These are phyloP conservation scores for Holcopasites calliopsidis DNA, from an alignment of 1,140 invertebrate species.

Conservation along the genomic window DNA sequence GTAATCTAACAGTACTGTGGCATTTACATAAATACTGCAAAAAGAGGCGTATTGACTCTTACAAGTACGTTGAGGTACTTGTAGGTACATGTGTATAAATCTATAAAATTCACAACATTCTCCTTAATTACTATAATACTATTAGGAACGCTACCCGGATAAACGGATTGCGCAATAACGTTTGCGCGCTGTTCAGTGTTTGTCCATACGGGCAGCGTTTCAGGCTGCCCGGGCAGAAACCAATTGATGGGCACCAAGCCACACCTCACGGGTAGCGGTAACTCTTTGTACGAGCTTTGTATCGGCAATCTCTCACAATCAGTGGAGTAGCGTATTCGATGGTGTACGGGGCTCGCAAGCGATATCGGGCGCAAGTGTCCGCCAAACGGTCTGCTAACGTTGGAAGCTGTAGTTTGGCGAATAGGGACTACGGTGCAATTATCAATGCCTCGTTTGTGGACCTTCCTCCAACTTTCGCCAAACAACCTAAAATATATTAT, in stretches of 20 bases:
- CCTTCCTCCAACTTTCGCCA: constrained; percentile 86
- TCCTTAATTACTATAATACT: constrained; percentile 53
- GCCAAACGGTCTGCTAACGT: no score
- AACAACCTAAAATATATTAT: constrained; percentile 81
- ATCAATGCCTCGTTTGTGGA: constrained; percentile 81
- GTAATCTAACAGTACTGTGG: constrained; percentile 59
- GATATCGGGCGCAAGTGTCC: no score
- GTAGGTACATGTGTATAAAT: constrained; percentile 59
- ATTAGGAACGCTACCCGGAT: constrained; percentile 25
- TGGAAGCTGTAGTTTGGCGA: constrained; percentile 49
- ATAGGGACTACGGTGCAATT: constrained; percentile 6
- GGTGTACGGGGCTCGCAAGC: no score
- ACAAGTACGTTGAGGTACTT: constrained; percentile 44
- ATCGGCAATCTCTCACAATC: no score
- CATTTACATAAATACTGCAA: constrained; percentile 66
- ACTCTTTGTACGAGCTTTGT: no score
- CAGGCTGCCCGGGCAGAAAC: no score
- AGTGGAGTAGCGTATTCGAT: no score
- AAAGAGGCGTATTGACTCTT: constrained; percentile 48
- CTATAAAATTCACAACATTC: constrained; percentile 62
- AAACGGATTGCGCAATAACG: constrained; percentile 45
- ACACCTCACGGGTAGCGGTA: no score
- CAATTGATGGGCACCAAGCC: no score
- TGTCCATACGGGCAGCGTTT: no score
- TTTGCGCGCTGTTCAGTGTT: no score